Conservation (phyloP, 2,113 vertebrate species). For the Rhadina sibilatrix region DNA sequence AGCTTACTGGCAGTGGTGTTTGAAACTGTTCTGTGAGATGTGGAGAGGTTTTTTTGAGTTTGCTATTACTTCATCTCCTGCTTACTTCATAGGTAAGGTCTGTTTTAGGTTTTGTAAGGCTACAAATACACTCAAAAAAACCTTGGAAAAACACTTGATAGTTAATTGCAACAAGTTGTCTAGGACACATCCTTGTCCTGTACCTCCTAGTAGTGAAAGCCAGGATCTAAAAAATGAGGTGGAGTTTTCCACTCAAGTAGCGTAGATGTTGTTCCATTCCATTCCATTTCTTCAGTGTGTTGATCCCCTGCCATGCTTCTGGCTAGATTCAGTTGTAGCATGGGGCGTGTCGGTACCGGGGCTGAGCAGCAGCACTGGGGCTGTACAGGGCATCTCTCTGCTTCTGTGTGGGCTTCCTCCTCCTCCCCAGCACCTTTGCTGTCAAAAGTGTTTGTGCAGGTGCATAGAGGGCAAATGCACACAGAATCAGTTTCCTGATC, state of each 20-base stretch:
- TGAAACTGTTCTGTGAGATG: background rate
- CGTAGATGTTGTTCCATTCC: background rate
- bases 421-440: background rate
- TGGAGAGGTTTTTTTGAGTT: background rate
- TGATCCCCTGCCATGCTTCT: background rate
- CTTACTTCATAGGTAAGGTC: background rate
- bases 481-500: background rate
- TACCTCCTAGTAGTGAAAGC: background rate
- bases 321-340: fast-evolving
- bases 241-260: background rate
- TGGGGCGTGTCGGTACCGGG: fast-evolving
- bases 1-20: background rate
- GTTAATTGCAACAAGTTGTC: background rate
- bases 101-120: background rate
- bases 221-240: background rate
- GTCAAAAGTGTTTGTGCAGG: background rate
- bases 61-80: background rate
- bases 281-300: background rate
- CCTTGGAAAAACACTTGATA: background rate
- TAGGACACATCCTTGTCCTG: background rate
- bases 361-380: background rate
- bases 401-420: background rate
- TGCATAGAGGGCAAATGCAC: fast-evolving
- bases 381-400: background rate
- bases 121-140: background rate